Base-by-base conservation (phyloP, 2,888 invertebrate genomes). In the Apocheima hispidaria region DNA sequence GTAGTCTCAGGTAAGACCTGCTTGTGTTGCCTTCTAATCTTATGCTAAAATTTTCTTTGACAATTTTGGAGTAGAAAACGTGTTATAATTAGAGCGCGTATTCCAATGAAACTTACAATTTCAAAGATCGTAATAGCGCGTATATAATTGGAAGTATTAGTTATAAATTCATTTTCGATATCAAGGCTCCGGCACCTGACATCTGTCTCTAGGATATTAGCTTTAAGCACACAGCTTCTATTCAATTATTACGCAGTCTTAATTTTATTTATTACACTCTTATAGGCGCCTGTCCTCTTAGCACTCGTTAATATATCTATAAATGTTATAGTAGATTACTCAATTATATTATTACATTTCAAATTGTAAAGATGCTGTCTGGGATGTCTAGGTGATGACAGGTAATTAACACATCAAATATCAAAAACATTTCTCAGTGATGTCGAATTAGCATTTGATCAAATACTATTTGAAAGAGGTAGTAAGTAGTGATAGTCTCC, bases 111-210 rank as follows among this genome's bases (percentile, higher is more conserved):
- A 35, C 14, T 56, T 38, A 38, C 35, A n/a, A 16, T 40, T 49
- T 23, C 14, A 58, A 36, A 33, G 6, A 26, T 36, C 57, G 18
- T 57, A 50, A 58, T n/a, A 51, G 18, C 36, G 30, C 26, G 26
- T 2, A 12, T 43, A 33, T 49, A 35, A 40, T 52, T 48, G 23
- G 16, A 35, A 28, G 10, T n/a, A 7, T 21, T 50, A 33, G 50
- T 38, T 16, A 26, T 62, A 48, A 48, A 50, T 44, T 52, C 9
- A 46, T 44, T 50, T 41, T 52, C 53, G 26, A 23, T 49, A 55
- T 60, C 60, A 55, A 60, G 54, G 60, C 6, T 49, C 21, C 41
- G 1, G 21, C 33, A 41, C 40, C 35, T 59, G 40, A 40, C 40
- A 60, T 60, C 33, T 53, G 23, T n/a, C n/a, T n/a, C n/a, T n/a